Conservation (phyloP, 2,888 invertebrate species). For the Pristionchus mayeri region DNA sequence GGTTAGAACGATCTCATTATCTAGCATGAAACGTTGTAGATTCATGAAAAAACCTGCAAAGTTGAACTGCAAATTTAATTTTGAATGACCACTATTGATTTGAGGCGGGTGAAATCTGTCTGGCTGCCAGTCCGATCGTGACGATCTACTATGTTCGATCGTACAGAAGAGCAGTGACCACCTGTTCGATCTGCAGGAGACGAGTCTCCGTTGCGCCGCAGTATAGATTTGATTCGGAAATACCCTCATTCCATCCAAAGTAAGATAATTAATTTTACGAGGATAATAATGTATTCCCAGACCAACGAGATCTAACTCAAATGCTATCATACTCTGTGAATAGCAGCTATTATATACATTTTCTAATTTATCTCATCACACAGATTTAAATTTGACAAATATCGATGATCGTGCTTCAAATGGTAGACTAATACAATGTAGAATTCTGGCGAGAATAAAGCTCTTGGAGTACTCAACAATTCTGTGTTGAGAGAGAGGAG, state of each 20-base stretch:
- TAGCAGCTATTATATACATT: no score
- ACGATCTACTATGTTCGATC: conserved; percentile 38
- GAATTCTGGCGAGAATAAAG: not conserved
- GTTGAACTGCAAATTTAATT: not conserved
- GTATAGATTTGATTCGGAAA: not conserved
- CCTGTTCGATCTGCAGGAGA: not conserved
- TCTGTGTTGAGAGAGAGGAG: not conserved
- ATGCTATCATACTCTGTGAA: no score
- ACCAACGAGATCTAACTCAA: no score
- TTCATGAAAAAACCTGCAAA: no score
- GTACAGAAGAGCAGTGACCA: not conserved
- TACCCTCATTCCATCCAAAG: not conserved
- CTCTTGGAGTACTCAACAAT: not conserved
- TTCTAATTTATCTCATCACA: no score
- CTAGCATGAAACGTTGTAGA: not conserved
- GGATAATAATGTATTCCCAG: no score
- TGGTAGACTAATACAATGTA: not conserved
- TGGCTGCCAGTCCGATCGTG: conserved; percentile 23
- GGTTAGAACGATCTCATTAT: not conserved
- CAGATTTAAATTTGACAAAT: not conserved
- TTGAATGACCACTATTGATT: not conserved
- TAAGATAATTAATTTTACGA: no score
- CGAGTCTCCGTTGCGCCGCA: not conserved
- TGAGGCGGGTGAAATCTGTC: not conserved
- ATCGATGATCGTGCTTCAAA: not conserved